Evolutionary conservation across 92 coral and sea anemone species (phyloP).

Genomic region (Palythoa grandiflora): DNA sequence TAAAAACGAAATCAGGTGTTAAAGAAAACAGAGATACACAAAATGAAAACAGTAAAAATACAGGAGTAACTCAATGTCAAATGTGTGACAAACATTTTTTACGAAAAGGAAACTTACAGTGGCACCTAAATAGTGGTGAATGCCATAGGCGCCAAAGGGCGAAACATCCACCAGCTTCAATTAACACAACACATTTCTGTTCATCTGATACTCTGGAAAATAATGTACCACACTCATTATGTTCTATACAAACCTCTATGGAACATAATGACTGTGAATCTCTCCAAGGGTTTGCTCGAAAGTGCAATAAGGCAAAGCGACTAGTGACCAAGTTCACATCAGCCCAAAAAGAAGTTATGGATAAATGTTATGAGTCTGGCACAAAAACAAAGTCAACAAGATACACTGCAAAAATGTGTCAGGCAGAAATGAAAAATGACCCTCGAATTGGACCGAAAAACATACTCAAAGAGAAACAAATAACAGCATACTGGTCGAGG

Average conservation of each 20-base stretch:
- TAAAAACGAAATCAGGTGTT: not conserved
- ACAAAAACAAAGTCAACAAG: slow-evolving; percentile 24
- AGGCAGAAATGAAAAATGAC: not conserved
- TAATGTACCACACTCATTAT: not conserved
- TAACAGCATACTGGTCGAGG: slow-evolving; percentile 24
- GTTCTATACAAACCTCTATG: too few species aligned
- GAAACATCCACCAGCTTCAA: not conserved
- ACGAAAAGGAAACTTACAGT: not conserved
- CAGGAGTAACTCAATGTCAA: not conserved
- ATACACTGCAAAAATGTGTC: slow-evolving; percentile 39
- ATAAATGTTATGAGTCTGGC: slow-evolving; percentile 31
- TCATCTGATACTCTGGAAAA: not conserved
- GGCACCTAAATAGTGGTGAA: not conserved
- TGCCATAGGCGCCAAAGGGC: not conserved
- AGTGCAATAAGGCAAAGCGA: slow-evolving; percentile 2
- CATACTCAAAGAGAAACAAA: slow-evolving; percentile 3
- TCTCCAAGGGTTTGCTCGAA: slow-evolving; percentile 5
- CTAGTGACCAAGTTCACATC: not conserved
- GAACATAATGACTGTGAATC: not conserved
- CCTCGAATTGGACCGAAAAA: slow-evolving; percentile 7
- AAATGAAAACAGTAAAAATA: not conserved
- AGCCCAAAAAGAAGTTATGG: not conserved
- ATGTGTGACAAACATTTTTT: slow-evolving; percentile 2
- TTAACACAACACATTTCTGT: not conserved
- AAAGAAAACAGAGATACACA: not conserved